Evolutionary conservation across 2,888 invertebrate species (phyloP), one percentile per base, ranked within the genome.

Genomic region (Fragum sueziense): DNA sequence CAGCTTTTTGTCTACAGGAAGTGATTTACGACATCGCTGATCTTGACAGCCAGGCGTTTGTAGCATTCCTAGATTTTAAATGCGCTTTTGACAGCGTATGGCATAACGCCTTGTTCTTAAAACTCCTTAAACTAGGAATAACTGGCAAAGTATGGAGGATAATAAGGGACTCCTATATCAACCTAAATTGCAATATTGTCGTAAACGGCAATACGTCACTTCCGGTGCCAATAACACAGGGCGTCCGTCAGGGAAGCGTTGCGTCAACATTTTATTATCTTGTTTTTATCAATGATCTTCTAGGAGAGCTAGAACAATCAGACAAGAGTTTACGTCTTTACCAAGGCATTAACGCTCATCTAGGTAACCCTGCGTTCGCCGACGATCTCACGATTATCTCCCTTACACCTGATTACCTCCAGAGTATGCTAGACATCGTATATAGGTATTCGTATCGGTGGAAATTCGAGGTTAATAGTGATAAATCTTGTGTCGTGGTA

Each of bases 201-300:
- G 31, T n/a, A 6, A 51, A 47, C 25, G 29, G 31, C n/a, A 51
- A 29, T 4, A 68, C 47, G 11, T 68, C 68, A 68, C 20, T 17
- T 29, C 29, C 51, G 20, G 22, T 68, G 2, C 20, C 25, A n/a
- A 41, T 68, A 68, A 27, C 25, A 4, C 47, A 51, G 20, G 51
- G 68, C 27, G 68, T 68, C 25, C 68, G 51, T 68, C 68, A 68
- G 31, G 68, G 68, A 25, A 41, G 67, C 25, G 67, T 67, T 25
- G 37, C 41, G 4, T 67, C 37, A 22, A 41, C 41, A 2, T 67
- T 67, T 22, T 67, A 67, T 37, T 67, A 67, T 37, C 67, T 67
- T 37, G 22, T 41, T 1, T 67, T 41, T 17, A 67, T 67, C 7
- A 37, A 67, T 25, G 37, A 67, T 11, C 25, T 67, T 9, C 34